phyloP scores from a whole-genome alignment of 1,140 invertebrate species.

The Argopecten irradians region DNA sequence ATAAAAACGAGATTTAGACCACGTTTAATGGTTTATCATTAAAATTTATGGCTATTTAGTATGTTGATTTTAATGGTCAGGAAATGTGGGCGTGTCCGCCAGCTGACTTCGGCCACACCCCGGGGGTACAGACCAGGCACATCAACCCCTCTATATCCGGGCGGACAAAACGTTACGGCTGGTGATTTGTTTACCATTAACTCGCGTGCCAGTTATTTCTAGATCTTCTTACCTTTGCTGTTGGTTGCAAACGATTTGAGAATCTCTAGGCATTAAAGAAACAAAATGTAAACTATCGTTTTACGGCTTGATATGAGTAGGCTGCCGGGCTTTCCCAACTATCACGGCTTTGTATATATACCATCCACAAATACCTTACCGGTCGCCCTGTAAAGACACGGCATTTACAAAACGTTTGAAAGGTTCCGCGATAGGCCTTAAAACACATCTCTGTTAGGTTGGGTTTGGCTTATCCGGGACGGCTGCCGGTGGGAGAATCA shows the following conservation, averaged over 20 bases:
- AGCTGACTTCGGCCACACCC: neutral
- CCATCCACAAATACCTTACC: conserved; percentile 14
- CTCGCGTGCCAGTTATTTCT: conserved; percentile 8
- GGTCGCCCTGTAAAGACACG: conserved; percentile 7
- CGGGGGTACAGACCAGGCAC: neutral
- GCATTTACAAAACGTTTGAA: conserved; percentile 5
- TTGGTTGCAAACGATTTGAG: neutral
- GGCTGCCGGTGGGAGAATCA: neutral
- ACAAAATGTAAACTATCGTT: conserved; percentile 18
- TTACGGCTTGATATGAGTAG: conserved; percentile 2
- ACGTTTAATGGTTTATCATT: neutral
- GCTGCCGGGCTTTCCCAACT: neutral
- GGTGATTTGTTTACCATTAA: conserved; percentile 7
- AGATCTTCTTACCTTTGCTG: conserved; percentile 9
- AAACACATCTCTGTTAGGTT: conserved; percentile 5
- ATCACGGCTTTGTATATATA: conserved; percentile 1
- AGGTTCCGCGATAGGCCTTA: conserved; percentile 14
- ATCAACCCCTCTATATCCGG: neutral
- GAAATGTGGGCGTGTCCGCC: neutral
- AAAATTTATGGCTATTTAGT: neutral
- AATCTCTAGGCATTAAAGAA: conserved; percentile 22
- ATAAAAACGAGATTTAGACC: neutral
- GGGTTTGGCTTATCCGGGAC: neutral
- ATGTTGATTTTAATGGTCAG: neutral
- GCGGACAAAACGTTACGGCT: neutral